Conservation (phyloP, 2,888 invertebrate species). For the Amitus sp. region DNA sequence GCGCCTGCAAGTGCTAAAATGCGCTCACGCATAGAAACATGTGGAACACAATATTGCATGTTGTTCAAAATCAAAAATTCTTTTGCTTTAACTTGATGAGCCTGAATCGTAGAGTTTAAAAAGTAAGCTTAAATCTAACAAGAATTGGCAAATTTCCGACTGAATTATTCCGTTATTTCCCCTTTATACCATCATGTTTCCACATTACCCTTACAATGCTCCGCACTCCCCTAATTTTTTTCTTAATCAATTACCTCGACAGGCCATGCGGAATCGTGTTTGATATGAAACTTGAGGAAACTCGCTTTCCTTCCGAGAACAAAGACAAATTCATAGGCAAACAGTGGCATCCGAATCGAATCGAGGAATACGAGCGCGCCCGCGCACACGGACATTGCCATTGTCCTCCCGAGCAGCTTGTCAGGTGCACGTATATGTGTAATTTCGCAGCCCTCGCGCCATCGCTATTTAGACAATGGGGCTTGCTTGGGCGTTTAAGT, state of each 20-base stretch:
- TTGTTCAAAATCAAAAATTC: too few species aligned
- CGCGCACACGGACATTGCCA: slow-evolving; percentile 25
- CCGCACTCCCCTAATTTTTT: too few species aligned
- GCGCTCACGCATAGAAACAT: too few species aligned
- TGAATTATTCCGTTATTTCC: too few species aligned
- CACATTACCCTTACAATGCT: too few species aligned
- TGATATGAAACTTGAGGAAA: background rate
- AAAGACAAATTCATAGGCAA: slow-evolving; percentile 17
- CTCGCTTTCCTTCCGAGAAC: background rate
- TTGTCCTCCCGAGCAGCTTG: slow-evolving; percentile 33
- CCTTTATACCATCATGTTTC: too few species aligned
- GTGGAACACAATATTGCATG: too few species aligned
- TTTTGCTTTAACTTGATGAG: too few species aligned
- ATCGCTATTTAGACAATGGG: slow-evolving; percentile 62
- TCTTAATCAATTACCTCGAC: background rate
- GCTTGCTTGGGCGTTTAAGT: slow-evolving; percentile 61
- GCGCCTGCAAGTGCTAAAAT: too few species aligned
- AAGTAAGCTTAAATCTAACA: too few species aligned
- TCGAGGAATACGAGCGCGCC: slow-evolving; percentile 21
- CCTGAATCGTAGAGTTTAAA: too few species aligned
- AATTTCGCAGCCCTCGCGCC: slow-evolving; percentile 54
- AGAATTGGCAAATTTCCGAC: too few species aligned
- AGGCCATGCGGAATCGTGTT: background rate
- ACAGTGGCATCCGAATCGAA: slow-evolving; percentile 22
- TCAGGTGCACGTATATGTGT: slow-evolving; percentile 38